Conservation (phyloP, 2,888 invertebrate genomes). For the Ramazzottius varieornatus region DNA sequence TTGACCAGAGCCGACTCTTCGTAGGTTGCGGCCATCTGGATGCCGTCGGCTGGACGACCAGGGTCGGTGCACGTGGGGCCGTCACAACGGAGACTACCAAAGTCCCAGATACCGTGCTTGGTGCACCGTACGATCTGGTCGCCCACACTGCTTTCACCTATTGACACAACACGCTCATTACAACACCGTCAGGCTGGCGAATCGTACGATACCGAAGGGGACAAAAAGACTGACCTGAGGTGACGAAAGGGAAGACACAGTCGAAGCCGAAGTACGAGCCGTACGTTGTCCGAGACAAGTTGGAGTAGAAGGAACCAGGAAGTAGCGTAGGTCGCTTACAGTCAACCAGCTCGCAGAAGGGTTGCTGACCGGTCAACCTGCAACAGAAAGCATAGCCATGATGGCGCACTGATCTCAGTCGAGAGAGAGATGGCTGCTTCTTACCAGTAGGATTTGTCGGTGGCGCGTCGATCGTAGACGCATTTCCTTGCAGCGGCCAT, state of each 20-base stretch:
- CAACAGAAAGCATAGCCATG: neutral
- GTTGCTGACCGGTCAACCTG: neutral
- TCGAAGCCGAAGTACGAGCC: constrained; percentile 84
- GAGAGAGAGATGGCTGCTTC: too few species aligned
- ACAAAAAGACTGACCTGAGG: too few species aligned
- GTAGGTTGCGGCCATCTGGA: constrained; percentile 39
- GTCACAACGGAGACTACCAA: constrained; percentile 75
- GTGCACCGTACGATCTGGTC: constrained; percentile 75
- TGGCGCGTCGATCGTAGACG: constrained; percentile 71
- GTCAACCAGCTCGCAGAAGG: constrained; percentile 33
- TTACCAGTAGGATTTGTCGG: constrained; percentile 24
- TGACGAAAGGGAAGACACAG: constrained; percentile 63
- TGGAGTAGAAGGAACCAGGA: constrained; percentile 74
- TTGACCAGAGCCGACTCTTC: constrained; percentile 37
- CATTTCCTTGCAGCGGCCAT: constrained; percentile 69
- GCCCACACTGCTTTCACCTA: constrained; percentile 36
- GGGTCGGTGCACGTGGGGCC: constrained; percentile 84
- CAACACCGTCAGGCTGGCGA: too few species aligned
- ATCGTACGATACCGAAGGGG: too few species aligned
- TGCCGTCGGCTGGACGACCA: constrained; percentile 69
- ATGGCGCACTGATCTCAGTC: neutral
- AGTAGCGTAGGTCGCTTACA: constrained; percentile 73
- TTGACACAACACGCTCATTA: too few species aligned
- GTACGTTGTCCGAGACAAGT: constrained; percentile 43
- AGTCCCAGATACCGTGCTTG: constrained; percentile 82